phyloP scores from a whole-genome alignment of 1,140 invertebrate genomes.

The Rhyacophila brunnea region DNA sequence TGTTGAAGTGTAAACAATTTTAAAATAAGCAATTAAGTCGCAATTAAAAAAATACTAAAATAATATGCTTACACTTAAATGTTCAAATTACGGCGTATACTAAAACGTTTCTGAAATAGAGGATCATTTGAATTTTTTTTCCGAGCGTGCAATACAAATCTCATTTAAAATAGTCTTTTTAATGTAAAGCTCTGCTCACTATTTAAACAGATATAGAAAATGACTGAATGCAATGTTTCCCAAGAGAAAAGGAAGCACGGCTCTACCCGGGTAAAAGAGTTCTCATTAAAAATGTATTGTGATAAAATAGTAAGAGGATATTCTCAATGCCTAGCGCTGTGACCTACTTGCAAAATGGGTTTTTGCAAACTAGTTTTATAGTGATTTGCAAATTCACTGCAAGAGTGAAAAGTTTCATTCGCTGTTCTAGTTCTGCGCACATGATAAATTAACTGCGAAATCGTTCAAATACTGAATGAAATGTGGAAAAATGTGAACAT shows the following conservation, averaged over 20 bases:
- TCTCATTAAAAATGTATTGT: slow-evolving; percentile 19
- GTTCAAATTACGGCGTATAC: too few relatives aligned
- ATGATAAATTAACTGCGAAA: neutral
- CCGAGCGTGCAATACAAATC: too few relatives aligned
- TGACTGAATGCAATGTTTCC: slow-evolving; percentile 2
- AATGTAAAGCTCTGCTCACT: neutral
- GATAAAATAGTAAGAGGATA: slow-evolving; percentile 13
- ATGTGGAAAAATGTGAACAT: too few relatives aligned
- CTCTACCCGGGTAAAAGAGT: neutral
- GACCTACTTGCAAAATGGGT: slow-evolving; percentile 8
- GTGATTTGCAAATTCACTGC: slow-evolving; percentile 3
- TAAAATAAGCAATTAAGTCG: too few relatives aligned
- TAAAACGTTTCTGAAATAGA: too few relatives aligned
- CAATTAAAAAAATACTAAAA: too few relatives aligned
- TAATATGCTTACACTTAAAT: too few relatives aligned
- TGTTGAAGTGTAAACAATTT: too few relatives aligned
- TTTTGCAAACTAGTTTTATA: slow-evolving; percentile 4
- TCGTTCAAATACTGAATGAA: neutral
- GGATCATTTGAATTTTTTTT: too few relatives aligned
- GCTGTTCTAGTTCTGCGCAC: neutral
- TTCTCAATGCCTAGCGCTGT: neutral
- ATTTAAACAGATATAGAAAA: neutral
- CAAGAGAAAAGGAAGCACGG: neutral
- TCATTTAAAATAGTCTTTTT: neutral
- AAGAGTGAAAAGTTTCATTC: neutral